Percentiles rank a stretch among this genome's conserved stretches.
These are phyloP conservation scores for Peromyscus aztecus DNA, from an alignment of 2,797 vertebrate genomes.

Conservation along the genomic window DNA sequence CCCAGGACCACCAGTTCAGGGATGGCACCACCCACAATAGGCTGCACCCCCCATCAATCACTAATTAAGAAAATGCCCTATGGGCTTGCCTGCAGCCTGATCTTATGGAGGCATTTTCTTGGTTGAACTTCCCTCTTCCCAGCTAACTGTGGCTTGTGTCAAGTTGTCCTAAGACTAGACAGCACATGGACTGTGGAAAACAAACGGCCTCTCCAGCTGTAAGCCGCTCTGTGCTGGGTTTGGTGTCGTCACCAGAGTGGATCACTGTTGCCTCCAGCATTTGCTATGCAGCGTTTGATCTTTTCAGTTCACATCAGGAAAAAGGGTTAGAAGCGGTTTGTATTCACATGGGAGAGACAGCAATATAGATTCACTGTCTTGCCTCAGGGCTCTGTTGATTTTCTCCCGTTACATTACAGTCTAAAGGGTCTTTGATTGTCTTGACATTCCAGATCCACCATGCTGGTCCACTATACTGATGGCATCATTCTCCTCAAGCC, in stretches of 20 bases:
- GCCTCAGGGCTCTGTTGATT: constrained; percentile 71
- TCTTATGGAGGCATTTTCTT: neutral
- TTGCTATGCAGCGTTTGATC: constrained; percentile 70
- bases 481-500: constrained; percentile 12
- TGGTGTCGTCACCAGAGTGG: constrained; percentile 51
- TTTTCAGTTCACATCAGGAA: constrained; percentile 74
- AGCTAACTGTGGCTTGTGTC: neutral
- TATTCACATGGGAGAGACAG: constrained; percentile 71
- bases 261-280: constrained; percentile 72
- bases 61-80: neutral
- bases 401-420: constrained; percentile 63
- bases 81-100: neutral
- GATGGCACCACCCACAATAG: neutral
- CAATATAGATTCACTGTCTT: constrained; percentile 68
- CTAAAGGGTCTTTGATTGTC: constrained; percentile 69
- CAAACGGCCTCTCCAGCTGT: neutral
- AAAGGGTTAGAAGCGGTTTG: constrained; percentile 77
- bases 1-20: no score
- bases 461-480: neutral
- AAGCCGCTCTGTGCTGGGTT: neutral
- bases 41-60: neutral
- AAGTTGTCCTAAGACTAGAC: neutral
- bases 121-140: neutral
- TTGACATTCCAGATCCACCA: constrained; percentile 49
- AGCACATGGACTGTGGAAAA: neutral